Percentiles rank a stretch among this genome's conserved stretches.
phyloP scores from a whole-genome alignment of 1,140 invertebrate genomes.

The Drepana arcuata region DNA sequence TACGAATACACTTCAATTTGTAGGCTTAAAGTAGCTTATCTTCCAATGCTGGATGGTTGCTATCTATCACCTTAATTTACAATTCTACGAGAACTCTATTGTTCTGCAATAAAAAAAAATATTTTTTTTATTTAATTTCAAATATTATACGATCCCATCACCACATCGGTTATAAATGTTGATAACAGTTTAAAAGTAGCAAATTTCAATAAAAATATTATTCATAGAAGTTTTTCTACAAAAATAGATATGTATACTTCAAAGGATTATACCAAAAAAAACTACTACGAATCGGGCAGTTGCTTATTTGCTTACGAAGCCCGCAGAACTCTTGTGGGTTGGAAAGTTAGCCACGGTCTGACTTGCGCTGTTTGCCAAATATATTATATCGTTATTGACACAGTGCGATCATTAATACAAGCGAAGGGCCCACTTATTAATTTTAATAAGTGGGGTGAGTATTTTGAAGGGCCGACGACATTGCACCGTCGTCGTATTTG shows the following conservation, averaged over 20 bases:
- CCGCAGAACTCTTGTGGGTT: slow-evolving; percentile 1
- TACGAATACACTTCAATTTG: too few relatives aligned
- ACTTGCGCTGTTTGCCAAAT: slow-evolving; percentile 58
- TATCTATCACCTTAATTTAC: not conserved
- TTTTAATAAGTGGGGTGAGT: slow-evolving; percentile 67
- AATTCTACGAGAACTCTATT: not conserved
- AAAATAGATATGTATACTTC: too few relatives aligned
- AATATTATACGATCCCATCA: not conserved
- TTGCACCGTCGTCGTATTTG: slow-evolving; percentile 46
- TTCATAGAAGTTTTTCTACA: too few relatives aligned
- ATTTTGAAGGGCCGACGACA: slow-evolving; percentile 43
- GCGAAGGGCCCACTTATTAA: slow-evolving; percentile 67
- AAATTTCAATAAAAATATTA: not conserved
- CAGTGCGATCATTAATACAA: slow-evolving; percentile 63
- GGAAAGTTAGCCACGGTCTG: slow-evolving; percentile 24
- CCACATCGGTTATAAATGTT: not conserved
- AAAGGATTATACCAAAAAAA: too few relatives aligned
- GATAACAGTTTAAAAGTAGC: not conserved
- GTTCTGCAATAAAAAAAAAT: not conserved
- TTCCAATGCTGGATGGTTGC: not conserved
- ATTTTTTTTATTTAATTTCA: not conserved
- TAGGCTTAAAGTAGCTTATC: too few relatives aligned
- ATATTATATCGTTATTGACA: slow-evolving; percentile 65
- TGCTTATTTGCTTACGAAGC: not conserved
- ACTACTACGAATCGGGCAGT: not conserved